Evolutionary conservation across 2,888 invertebrate species (phyloP).

Genomic region (Napeogenes sylphis): DNA sequence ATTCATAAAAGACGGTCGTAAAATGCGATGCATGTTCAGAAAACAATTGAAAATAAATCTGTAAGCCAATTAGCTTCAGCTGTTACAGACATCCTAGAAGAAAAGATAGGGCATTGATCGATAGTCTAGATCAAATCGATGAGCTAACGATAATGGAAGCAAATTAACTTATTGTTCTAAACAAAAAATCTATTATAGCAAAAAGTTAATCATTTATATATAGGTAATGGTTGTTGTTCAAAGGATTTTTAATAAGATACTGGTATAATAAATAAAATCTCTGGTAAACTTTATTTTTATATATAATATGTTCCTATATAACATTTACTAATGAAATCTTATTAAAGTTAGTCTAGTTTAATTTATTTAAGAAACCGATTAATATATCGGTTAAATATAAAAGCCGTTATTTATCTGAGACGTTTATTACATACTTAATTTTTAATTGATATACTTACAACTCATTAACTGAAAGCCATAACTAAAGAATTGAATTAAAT

Average conservation of each 20-base stretch:
- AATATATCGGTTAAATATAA: too few species aligned
- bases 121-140: conserved; percentile 21
- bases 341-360: too few species aligned
- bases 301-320: too few species aligned
- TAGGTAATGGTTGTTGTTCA: background rate
- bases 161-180: conserved; percentile 2
- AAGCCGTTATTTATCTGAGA: too few species aligned
- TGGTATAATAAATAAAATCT: background rate
- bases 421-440: too few species aligned
- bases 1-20: conserved; percentile 1
- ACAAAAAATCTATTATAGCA: background rate
- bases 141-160: conserved; percentile 15
- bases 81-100: conserved; percentile 15
- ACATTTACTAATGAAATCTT: too few species aligned
- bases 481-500: too few species aligned
- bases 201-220: background rate
- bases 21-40: background rate
- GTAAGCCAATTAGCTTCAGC: conserved; percentile 21
- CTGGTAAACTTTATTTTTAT: too few species aligned
- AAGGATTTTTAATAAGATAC: background rate
- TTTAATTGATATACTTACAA: too few species aligned
- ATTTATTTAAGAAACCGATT: too few species aligned
- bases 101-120: conserved; percentile 24
- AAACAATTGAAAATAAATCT: conserved; percentile 25
- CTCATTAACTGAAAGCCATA: too few species aligned